These are phyloP conservation scores for Machimus atricapillus DNA, from an alignment of 2,888 invertebrate species.

Conservation along the genomic window DNA sequence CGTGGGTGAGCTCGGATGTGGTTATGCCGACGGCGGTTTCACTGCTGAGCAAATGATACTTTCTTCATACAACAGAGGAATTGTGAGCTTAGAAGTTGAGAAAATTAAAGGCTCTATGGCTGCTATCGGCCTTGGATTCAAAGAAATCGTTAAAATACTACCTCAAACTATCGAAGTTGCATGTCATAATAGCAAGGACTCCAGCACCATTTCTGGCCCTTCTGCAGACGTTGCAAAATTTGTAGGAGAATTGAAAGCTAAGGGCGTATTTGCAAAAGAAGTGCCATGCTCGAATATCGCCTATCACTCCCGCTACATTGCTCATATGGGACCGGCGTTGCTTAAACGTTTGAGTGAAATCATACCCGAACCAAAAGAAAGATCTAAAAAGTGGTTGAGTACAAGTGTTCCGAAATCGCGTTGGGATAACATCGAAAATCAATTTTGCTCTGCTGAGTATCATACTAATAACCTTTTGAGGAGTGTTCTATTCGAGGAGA, in stretches of 20 bases:
- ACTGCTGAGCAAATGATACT: conserved; percentile 87
- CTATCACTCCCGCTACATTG: conserved; percentile 86
- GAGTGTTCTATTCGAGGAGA: conserved; percentile 69
- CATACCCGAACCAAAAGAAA: conserved; percentile 70
- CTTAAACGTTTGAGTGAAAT: conserved; percentile 70
- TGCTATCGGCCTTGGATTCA: conserved; percentile 75
- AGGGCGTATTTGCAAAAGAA: conserved; percentile 81
- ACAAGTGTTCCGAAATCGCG: conserved; percentile 76
- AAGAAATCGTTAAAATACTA: conserved; percentile 67
- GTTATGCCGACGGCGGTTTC: conserved; percentile 92
- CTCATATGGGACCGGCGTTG: conserved; percentile 72
- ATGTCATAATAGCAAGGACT: conserved; percentile 86
- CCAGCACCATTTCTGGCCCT: conserved; percentile 89
- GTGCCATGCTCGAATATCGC: conserved; percentile 89
- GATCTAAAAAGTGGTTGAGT: conserved; percentile 84
- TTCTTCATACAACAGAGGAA: conserved; percentile 82
- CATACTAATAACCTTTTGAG: conserved; percentile 83
- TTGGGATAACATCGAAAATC: conserved; percentile 73
- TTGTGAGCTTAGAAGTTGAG: conserved; percentile 74
- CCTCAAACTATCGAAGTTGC: conserved; percentile 83
- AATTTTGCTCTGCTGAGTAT: conserved; percentile 80
- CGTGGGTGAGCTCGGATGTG: conserved; percentile 93
- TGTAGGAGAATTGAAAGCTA: conserved; percentile 70
- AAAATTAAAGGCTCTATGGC: conserved; percentile 86
- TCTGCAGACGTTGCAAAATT: conserved; percentile 72